Evolutionary conservation across 2,113 vertebrate genomes (phyloP), one percentile per base, ranked within the genome.

Genomic region (Phalacrocorax carbo): DNA sequence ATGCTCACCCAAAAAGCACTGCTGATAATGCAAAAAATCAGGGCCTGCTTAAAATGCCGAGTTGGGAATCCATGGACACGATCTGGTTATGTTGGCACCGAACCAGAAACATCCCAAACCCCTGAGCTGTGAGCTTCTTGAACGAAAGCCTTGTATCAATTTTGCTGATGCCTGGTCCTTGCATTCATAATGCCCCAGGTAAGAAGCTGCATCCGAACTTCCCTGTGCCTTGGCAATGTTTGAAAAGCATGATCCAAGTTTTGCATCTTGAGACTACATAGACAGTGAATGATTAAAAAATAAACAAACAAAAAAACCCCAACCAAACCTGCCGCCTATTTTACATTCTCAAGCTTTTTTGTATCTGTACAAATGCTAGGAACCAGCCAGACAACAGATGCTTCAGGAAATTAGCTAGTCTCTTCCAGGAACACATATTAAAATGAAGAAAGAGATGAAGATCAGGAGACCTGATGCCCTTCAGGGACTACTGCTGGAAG

Each of bases 371-470:
- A 66, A 80, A 73, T 16, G 30, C n/a, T 76, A 88, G 32, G 42
- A 91, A 62, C 15, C 66, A 82, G 86, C 17, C 81, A 93, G 86
- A 73, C 69, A 70, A 64, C 65, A 79, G 90, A 90, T 72, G 66
- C 84, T 65, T 75, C 86, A 86, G 95, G 93, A 95, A 97, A 96
- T 93, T 66, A 90, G 61, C 46, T 93, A 9, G 4, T 86, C 83
- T 86, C 69, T 94, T 96, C 75, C 76, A 95, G 80, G 82, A 92
- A 26, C 57, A 46, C 36, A 40, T 69, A 80, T 38, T 79, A 89
- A 96, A 94, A 96, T 85, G 78, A 82, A 82, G 90, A 64, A 68
- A 61, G 84, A 70, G 62, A 94, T 81, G 66, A 92, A 73, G 58
- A 90, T 94, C 68, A 42, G 78, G 61, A n/a, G 36, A 65, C 57